A percentile compares a stretch with the other conserved stretches of the same genome.
Evolutionary conservation across 2,797 vertebrate genomes (phyloP).

Genomic region (Pteropus rufus): DNA sequence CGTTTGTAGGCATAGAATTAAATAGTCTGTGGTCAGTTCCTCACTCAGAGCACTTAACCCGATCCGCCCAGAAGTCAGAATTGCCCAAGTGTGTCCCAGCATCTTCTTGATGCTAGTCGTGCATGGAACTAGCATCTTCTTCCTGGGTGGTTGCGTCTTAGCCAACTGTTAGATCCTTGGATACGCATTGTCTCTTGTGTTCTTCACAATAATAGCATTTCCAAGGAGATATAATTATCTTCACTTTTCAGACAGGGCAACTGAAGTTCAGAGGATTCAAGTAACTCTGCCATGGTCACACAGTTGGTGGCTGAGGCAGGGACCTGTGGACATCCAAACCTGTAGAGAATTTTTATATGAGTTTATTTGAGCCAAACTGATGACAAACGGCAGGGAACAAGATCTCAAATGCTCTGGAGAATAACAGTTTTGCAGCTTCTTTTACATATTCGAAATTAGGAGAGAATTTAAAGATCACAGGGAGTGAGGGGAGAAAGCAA

Average conservation of each 20-base stretch:
- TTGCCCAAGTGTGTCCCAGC: neutral
- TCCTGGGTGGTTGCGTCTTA: neutral
- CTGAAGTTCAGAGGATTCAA: neutral
- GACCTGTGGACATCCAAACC: too few species aligned
- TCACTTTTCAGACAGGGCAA: neutral
- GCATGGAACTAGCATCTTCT: accelerated
- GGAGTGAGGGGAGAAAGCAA: too few species aligned
- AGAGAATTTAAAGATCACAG: too few species aligned
- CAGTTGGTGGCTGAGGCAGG: neutral
- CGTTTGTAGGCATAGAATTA: neutral
- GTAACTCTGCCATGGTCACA: neutral
- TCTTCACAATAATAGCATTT: neutral
- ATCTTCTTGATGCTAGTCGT: neutral
- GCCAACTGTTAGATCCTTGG: neutral
- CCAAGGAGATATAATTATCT: neutral
- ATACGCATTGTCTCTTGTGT: neutral
- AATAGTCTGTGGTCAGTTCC: neutral
- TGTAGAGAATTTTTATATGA: too few species aligned
- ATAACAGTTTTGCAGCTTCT: too few species aligned
- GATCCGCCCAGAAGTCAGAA: neutral
- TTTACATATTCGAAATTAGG: too few species aligned
- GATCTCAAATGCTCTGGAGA: too few species aligned
- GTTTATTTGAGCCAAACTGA: too few species aligned
- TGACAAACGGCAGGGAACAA: too few species aligned
- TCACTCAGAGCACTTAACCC: neutral